Evolutionary conservation across 1,140 invertebrate species (phyloP).

Genomic region (Pseudomyrmex flavicornis): DNA sequence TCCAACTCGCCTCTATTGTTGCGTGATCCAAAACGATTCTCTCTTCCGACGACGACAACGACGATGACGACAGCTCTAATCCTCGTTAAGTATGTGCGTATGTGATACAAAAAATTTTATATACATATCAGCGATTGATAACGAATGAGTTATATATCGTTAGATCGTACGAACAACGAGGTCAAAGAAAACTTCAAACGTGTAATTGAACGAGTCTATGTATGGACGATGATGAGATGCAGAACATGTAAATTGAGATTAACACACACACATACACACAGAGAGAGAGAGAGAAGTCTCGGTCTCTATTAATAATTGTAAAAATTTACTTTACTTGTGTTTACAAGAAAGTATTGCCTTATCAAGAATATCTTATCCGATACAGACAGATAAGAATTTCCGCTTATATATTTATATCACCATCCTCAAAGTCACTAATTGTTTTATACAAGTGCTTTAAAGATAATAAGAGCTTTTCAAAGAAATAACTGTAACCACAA

Average conservation of each 20-base stretch:
- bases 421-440: not conserved
- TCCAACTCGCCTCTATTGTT: slow-evolving; percentile 15
- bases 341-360: not conserved
- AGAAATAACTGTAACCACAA: no score
- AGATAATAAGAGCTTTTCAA: no score
- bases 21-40: slow-evolving; percentile 34
- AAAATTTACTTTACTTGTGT: not conserved
- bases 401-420: not conserved
- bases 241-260: not conserved
- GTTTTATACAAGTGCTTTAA: not conserved
- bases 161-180: no score
- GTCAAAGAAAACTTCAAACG: slow-evolving; percentile 1
- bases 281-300: no score
- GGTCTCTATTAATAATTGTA: no score
- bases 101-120: slow-evolving; percentile 8
- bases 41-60: not conserved
- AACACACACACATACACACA: no score
- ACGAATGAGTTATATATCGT: not conserved
- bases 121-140: not conserved
- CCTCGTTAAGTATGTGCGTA: not conserved
- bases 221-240: no score
- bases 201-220: not conserved
- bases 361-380: slow-evolving; percentile 6
- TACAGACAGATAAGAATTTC: not conserved
- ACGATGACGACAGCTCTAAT: not conserved